Base-by-base conservation (phyloP, 2,797 vertebrate species). In the Babyrousa celebensis region DNA sequence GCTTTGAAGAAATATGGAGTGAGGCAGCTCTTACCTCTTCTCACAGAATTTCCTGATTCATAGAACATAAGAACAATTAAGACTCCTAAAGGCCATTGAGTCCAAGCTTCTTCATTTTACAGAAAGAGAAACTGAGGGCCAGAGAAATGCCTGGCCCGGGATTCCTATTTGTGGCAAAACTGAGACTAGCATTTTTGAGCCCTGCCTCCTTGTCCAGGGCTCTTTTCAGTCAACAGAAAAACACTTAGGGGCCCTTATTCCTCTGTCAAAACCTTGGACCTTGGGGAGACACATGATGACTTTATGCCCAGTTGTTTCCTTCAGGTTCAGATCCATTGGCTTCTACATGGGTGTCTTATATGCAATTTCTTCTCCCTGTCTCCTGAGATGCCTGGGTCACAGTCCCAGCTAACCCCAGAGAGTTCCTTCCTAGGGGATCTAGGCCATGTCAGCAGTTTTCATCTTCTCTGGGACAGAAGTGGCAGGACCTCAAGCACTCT, bases 401-500 rank as follows among this genome's bases (percentile, higher is more conserved):
- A 25, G 36, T 63, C 56, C 85, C 27, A 67, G 48, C 79, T 75
- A 62, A 85, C 80, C 62, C 72, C 89, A 85, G 94, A 78, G 23
- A 91, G 62, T 83, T 94, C 85, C 78, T 91, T 96, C 89, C 82
- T 86, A 85, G 58, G 36, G 21, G 36, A 18, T 58, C 56, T 4
- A 18, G 75, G 23, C n/a, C 32, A 52, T n/a, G 63, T 96, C 96
- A 97, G 96, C 91, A 94, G 29, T 95, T 97, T 72, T 60, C 54
- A 27, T 67, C 79, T 77, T n/a, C 11, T 80, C 63, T 83, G 86
- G 68, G 75, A 80, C 91, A 94, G 43, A 92, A 85, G 67, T 25
- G 70, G 80, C 83, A 96, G 78, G 54, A 71, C 78, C 86, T 96
- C 75, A 83, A 83, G 70, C 74, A 83, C 40, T n/a, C 62, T 63